Conservation (phyloP, 2,888 invertebrate species). For the Acholoe squamosa region DNA sequence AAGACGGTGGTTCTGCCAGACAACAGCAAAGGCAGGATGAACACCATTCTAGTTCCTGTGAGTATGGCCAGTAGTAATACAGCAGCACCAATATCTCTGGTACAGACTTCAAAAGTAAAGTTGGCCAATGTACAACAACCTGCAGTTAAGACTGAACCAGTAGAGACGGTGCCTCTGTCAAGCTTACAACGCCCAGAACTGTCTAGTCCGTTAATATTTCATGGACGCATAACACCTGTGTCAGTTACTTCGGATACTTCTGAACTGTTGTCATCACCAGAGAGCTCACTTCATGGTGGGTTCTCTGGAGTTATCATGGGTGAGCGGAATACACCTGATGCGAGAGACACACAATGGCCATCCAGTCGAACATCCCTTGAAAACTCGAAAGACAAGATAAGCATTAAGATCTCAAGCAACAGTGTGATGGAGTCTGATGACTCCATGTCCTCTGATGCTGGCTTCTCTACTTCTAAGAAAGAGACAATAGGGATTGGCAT, state of each 20-base stretch:
- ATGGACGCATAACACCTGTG: conserved; percentile 46
- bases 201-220: conserved; percentile 42
- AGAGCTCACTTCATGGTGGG: conserved; percentile 41
- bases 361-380: conserved; percentile 18
- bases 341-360: background rate
- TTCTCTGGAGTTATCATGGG: conserved; percentile 55
- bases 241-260: conserved; percentile 52
- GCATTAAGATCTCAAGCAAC: conserved; percentile 64
- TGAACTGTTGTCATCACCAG: too few species aligned
- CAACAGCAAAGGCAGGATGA: conserved; percentile 37
- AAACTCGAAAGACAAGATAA: conserved; percentile 60
- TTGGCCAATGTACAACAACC: background rate
- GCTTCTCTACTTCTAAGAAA: conserved; percentile 22
- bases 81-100: conserved; percentile 20
- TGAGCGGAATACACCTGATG: conserved; percentile 14
- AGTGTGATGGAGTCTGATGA: conserved; percentile 63
- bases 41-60: conserved; percentile 52
- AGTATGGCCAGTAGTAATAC: conserved; percentile 3
- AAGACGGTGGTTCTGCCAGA: conserved; percentile 40
- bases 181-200: background rate
- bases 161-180: background rate
- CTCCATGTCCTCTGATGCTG: conserved; percentile 47
- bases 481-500: conserved; percentile 57
- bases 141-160: background rate
- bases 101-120: conserved; percentile 26